Conservation (phyloP, 2,113 vertebrate genomes). For the Pachypanchax playfairii region DNA sequence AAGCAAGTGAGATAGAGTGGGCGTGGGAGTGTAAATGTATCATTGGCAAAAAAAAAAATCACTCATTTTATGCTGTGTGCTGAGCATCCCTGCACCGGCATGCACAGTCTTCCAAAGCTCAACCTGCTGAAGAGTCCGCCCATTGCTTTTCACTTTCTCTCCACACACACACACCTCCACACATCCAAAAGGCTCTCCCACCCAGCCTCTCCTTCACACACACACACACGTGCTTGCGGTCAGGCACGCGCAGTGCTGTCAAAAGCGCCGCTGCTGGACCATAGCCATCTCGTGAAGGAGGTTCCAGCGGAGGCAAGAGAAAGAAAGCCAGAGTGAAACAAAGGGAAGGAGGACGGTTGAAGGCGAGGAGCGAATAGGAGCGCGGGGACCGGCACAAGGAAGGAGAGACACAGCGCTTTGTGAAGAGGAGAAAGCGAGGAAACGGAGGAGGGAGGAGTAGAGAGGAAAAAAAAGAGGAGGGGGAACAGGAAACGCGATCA, state of each 20-base stretch:
- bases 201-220: conserved; percentile 40
- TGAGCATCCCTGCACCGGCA: conserved; percentile 69
- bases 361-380: conserved; percentile 75
- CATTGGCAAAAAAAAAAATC: conserved; percentile 60
- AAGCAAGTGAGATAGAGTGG: conserved; percentile 60
- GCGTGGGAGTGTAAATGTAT: conserved; percentile 67
- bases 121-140: conserved; percentile 52
- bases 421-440: conserved; percentile 59
- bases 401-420: conserved; percentile 64
- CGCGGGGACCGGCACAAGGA: conserved; percentile 57
- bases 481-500: conserved; percentile 79
- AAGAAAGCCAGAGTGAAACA: conserved; percentile 64
- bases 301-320: conserved; percentile 62
- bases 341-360: conserved; percentile 70
- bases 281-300: conserved; percentile 75
- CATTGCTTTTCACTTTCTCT: conserved; percentile 36
- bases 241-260: conserved; percentile 72
- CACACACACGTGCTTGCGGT: conserved; percentile 62
- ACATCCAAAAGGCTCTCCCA: conserved; percentile 29
- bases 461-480: conserved; percentile 66
- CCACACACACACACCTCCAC: conserved; percentile 24
- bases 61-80: conserved; percentile 55
- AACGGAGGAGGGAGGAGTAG: conserved; percentile 65
- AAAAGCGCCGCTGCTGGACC: conserved; percentile 69
- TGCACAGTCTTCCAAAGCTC: conserved; percentile 51